phyloP scores from a whole-genome alignment of 2,888 invertebrate genomes.

The Biston stratarius region DNA sequence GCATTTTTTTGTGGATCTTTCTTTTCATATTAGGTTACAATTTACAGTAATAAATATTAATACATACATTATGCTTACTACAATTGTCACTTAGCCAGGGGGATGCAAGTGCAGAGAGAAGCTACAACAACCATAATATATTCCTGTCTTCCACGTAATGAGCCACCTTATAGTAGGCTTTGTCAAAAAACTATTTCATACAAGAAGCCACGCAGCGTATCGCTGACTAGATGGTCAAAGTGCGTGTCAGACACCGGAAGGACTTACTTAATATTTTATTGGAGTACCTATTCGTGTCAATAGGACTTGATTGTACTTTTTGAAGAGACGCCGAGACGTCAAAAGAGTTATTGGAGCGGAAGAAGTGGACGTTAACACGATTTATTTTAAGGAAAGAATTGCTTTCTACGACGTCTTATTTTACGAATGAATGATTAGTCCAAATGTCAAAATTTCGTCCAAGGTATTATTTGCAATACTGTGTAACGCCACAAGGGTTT shows the following conservation, averaged over 20 bases:
- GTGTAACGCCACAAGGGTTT: not conserved
- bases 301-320: conserved; percentile 7
- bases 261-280: conserved; percentile 3
- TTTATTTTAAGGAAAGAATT: conserved; percentile 24
- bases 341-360: conserved; percentile 15
- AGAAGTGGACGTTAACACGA: conserved; percentile 20
- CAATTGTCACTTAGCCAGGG: too few species aligned
- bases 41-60: too few species aligned
- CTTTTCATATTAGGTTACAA: too few species aligned
- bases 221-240: not conserved
- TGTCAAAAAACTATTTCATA: not conserved
- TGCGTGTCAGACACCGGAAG: not conserved
- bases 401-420: conserved; percentile 17
- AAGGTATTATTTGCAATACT: not conserved
- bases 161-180: too few species aligned
- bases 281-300: conserved; percentile 4
- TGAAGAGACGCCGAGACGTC: conserved; percentile 1
- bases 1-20: too few species aligned
- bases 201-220: not conserved
- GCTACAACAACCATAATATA: too few species aligned
- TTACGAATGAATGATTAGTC: conserved; percentile 20
- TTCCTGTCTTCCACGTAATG: too few species aligned
- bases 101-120: too few species aligned
- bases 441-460: conserved; percentile 9
- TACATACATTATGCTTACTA: too few species aligned